Conservation (phyloP, 2,797 vertebrate genomes). For the Mormyrus proboscirostris region DNA sequence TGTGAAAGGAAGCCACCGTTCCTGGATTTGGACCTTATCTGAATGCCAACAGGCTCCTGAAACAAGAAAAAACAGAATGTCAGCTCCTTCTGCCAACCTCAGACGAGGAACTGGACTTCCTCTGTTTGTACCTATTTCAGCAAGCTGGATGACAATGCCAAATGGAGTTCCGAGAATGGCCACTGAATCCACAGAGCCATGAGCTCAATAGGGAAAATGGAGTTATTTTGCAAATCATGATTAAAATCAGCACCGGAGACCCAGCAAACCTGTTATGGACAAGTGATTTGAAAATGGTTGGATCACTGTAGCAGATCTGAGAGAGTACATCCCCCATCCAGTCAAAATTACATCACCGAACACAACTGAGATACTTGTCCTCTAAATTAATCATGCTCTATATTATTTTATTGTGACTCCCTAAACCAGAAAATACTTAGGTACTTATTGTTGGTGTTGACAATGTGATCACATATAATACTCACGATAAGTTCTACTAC, state of each 20-base stretch:
- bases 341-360: background rate
- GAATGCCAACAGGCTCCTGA: background rate
- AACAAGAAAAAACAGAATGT: background rate
- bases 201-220: background rate
- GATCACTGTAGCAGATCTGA: background rate
- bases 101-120: constrained; percentile 45
- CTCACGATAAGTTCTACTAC: background rate
- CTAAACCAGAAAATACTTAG: background rate
- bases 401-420: background rate
- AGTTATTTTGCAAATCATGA: background rate
- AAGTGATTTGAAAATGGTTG: background rate
- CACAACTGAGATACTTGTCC: background rate
- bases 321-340: background rate
- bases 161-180: constrained; percentile 30
- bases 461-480: background rate
- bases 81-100: constrained; percentile 7
- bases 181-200: background rate
- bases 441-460: background rate
- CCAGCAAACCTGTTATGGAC: background rate
- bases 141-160: constrained; percentile 36
- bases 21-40: constrained; percentile 21
- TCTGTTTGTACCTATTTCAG: constrained; percentile 45
- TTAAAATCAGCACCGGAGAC: background rate
- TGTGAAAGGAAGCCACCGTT: constrained; percentile 41
- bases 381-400: background rate